These are phyloP conservation scores for Bombus huntii DNA, from an alignment of 1,140 invertebrate species.

Conservation along the genomic window DNA sequence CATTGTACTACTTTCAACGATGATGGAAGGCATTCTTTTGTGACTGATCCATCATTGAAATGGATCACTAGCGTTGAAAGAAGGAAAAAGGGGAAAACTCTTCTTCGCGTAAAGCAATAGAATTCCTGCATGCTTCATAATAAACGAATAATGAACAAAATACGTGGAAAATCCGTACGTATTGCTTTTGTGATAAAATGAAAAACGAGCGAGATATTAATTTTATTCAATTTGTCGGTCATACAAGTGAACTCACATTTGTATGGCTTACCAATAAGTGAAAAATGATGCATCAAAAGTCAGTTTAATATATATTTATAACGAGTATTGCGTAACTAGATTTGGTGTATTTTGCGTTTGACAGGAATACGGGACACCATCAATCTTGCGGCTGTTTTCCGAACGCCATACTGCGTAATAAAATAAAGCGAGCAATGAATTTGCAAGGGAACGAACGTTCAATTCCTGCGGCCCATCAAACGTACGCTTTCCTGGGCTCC, in stretches of 20 bases:
- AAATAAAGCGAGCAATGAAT: conserved; percentile 49
- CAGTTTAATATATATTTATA: conserved; percentile 15
- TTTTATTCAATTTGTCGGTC: neutral
- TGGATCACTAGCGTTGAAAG: neutral
- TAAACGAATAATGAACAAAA: neutral
- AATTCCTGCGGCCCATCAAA: conserved; percentile 37
- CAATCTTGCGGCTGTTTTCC: conserved; percentile 28
- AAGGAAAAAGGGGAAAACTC: neutral
- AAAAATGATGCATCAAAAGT: conserved; percentile 17
- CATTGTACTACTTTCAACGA: neutral
- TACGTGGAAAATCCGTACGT: too few relatives aligned
- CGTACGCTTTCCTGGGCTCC: conserved; percentile 10
- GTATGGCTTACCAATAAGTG: conserved; percentile 16
- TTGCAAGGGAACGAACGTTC: conserved; percentile 1
- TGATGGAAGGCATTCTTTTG: neutral
- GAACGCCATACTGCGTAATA: conserved; percentile 7
- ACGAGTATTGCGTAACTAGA: neutral
- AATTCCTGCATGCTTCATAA: neutral
- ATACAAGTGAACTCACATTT: too few relatives aligned
- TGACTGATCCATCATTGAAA: conserved; percentile 23
- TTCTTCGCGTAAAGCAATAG: neutral
- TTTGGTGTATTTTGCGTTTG: conserved; percentile 22
- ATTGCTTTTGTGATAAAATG: neutral
- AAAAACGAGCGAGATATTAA: neutral
- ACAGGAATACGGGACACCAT: conserved; percentile 27